A percentile compares a stretch with the other conserved stretches of the same genome.
Conservation (phyloP, 2,888 invertebrate species). For the Drosophila ustulata region DNA sequence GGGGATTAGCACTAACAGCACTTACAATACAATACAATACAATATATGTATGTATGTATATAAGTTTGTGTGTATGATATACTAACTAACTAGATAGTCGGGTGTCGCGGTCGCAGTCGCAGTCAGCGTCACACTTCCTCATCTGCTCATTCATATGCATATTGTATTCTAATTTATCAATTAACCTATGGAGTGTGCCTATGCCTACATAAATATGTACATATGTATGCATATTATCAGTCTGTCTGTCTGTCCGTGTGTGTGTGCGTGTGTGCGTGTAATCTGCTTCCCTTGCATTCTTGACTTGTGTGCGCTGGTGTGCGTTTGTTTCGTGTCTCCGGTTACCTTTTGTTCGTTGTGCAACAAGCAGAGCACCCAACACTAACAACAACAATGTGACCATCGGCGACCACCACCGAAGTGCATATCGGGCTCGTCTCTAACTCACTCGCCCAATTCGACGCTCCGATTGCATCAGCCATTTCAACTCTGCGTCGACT, state of each 20-base stretch:
- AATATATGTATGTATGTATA: not conserved
- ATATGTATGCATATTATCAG: not conserved
- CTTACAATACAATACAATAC: slow-evolving; percentile 16
- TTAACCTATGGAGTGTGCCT: slow-evolving; percentile 54
- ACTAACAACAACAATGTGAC: slow-evolving; percentile 23
- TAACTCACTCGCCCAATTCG: slow-evolving; percentile 66
- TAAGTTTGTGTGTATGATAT: not conserved
- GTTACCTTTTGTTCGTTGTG: slow-evolving; percentile 62
- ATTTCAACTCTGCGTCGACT: slow-evolving; percentile 46
- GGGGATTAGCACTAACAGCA: slow-evolving; percentile 5
- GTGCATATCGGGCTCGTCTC: slow-evolving; percentile 23
- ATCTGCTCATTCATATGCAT: slow-evolving; percentile 44
- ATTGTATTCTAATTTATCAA: slow-evolving; percentile 50
- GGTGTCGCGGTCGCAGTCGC: not conserved
- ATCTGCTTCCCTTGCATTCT: slow-evolving; percentile 65
- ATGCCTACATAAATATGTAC: slow-evolving; percentile 4
- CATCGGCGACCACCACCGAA: slow-evolving; percentile 53
- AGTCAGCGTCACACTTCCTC: slow-evolving; percentile 57
- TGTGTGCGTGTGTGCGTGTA: slow-evolving; percentile 18
- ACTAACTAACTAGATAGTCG: not conserved
- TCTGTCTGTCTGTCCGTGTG: not conserved
- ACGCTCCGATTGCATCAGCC: slow-evolving; percentile 73
- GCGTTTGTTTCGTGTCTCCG: slow-evolving; percentile 26
- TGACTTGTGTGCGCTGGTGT: slow-evolving; percentile 27
- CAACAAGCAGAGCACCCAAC: slow-evolving; percentile 53